Base-by-base conservation (phyloP, 2,888 invertebrate genomes). In the Teleiodes luculella region DNA sequence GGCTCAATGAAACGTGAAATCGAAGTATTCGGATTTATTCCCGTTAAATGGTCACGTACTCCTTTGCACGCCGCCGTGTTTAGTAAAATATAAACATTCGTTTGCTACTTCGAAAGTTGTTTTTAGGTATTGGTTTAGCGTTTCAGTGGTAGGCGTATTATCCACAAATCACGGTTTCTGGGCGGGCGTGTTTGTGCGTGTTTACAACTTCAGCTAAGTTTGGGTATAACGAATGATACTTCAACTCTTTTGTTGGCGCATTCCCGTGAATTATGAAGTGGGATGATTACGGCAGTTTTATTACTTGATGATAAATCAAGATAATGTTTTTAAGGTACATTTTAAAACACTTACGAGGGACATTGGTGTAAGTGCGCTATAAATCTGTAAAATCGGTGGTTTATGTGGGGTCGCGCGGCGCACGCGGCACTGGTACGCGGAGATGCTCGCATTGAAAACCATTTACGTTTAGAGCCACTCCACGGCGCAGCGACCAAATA, bases 281-380 rank as follows among this genome's bases (percentile, higher is more conserved):
- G 10, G 24, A 43, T 43, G 43, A 43, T 43, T 43, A 43, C n/a
- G 7, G 20, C 20, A 43, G 43, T 43, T 58, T 60, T 60, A 59
- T 59, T 60, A 55, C 62, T 50, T 54, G 49, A 35, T 55, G 41
- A 63, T 68, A 65, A 65, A 68, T 70, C 62, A 66, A 63, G 65
- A 63, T 61, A 70, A 61, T 65, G 64, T 65, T 63, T 64, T 64
- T 64, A 56, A 57, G 53, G 57, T 63, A 63, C 63, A 62, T 70
- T 80, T 78, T 74, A 79, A 78, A 79, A 75, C 66, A 76, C 74
- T 76, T 68, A 64, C 61, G 67, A 65, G 68, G 70, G 72, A 71
- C 75, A 74, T 76, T 70, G 73, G 73, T 74, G 68, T 75, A 76
- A 78, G 79, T 76, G 74, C 71, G 63, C 64, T 61, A 77, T 81